Evolutionary conservation across 2,797 vertebrate species (phyloP), one percentile per base, ranked within the genome.

Genomic region (Epinephelus coioides): DNA sequence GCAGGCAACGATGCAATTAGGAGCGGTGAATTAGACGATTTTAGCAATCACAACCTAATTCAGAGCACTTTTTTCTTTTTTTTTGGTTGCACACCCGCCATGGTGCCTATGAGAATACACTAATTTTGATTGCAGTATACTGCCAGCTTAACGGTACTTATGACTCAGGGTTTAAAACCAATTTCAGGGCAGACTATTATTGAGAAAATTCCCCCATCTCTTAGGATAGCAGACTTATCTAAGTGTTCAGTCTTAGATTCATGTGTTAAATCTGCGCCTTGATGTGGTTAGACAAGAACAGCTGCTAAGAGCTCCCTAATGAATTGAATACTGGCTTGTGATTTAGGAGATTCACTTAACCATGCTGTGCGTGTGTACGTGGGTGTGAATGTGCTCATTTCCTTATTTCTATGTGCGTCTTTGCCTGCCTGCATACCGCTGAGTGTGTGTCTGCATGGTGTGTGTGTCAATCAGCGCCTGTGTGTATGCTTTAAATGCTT

Each of bases 231-330:
- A 78, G 78, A 76, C 61, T 84, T 78, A 81, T 86, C 80, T 74
- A 38, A 76, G 81, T 73, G 61, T 75, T 79, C 62, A n/a, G 57
- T 56, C 70, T 88, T 84, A 81, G 83, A 86, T 81, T 75, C 70
- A 43, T 72, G 83, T 82, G 80, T 88, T 88, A 82, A 92, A 91
- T 85, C 83, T 78, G 74, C 1, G 68, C 57, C 88, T 91, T 89
- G 85, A 94, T 91, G 84, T 76, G 65, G 76, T 87, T 77, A 78
- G 84, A 91, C 89, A 86, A 85, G 81, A 91, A 86, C 88, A 93
- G 89, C 89, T 92, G 89, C 82, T 90, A 75, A 84, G 79, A 81
- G 86, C 86, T 89, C 91, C 87, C 90, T 87, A 88, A 92, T 92
- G 89, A 90, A 91, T 89, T 88, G 69, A 88, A 87, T 67, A 67